Evolutionary conservation across 2,888 invertebrate species (phyloP).

Genomic region (Phengaris alcon): DNA sequence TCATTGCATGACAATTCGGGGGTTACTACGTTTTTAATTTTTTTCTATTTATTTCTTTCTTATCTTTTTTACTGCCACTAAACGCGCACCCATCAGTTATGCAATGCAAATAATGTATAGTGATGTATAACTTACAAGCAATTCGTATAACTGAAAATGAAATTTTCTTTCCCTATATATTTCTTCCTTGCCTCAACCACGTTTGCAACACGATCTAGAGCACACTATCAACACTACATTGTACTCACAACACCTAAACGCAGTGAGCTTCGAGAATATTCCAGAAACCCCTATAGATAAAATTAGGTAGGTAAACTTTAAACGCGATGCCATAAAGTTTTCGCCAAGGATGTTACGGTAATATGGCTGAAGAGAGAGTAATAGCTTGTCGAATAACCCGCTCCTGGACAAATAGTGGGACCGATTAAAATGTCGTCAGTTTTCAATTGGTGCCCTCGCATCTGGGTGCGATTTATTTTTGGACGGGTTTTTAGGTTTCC

Average conservation of each 20-base stretch:
- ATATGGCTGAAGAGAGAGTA: constrained; percentile 40
- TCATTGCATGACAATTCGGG: too few relatives aligned
- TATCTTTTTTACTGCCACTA: too few relatives aligned
- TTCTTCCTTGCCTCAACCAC: too few relatives aligned
- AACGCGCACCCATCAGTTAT: too few relatives aligned
- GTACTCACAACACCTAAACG: not conserved
- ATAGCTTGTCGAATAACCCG: constrained; percentile 42
- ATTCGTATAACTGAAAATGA: too few relatives aligned
- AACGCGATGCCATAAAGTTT: constrained; percentile 36
- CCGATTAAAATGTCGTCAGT: constrained; percentile 41
- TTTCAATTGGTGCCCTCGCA: constrained; percentile 36
- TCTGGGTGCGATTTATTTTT: constrained; percentile 31
- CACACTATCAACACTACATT: too few relatives aligned
- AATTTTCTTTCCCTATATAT: too few relatives aligned
- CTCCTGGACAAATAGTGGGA: constrained; percentile 44
- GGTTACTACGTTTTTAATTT: too few relatives aligned
- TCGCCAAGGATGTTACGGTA: constrained; percentile 39
- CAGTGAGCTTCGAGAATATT: not conserved
- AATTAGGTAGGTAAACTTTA: not conserved
- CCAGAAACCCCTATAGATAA: not conserved
- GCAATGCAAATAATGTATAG: too few relatives aligned
- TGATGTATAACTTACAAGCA: too few relatives aligned
- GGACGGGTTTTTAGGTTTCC: not conserved
- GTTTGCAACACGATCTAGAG: too few relatives aligned
- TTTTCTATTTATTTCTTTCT: too few relatives aligned